Evolutionary conservation across 1,140 invertebrate genomes (phyloP), one percentile per base, ranked within the genome.

Genomic region (Dendroctonus ponderosae): DNA sequence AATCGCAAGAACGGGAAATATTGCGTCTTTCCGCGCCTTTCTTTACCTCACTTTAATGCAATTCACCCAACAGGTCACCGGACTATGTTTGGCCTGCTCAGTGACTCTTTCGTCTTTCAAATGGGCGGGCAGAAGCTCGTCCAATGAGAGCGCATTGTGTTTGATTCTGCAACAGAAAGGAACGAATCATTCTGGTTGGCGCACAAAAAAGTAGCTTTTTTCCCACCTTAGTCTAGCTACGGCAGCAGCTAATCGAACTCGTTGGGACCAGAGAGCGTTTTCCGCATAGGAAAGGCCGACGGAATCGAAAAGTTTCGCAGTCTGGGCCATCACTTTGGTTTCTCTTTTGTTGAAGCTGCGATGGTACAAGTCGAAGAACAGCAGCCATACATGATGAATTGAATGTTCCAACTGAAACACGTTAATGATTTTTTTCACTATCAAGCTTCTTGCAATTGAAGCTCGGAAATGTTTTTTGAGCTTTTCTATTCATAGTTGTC

Each of bases 61-160:
- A 76, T 92, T 92, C 0, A 91, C 84, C 89, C 89, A 91, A 64
- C 89, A 89, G 0, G 86, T 88, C 5, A 89, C 83, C 0, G 86
- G 82, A 0, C 85, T 81, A 54, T 84, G 82, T 41, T 85, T 81
- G 2, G 85, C 80, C 9, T 82, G 82, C 53, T 84, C 84, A 1
- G 81, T 82, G 11, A 88, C 80, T 52, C 84, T 83, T 48, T 87
- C 85, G 66, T 87, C 85, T 49, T 87, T 83, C 57, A 91, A 75
- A 76, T 90, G 89, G 7, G 74, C 67, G 2, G 90, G 89, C 9
- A 91, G 77, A 15, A 91, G 74, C 43, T 90, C 82, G 5, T 85
- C 86, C 70, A 86, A 78, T 3, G 81, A 82, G n/a, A 86, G 80
- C 11, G 90, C 90, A 42, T 84, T 86, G 65, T 87, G 86, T 59